Conservation (phyloP, 2,888 invertebrate species). For the Magallana nippona region DNA sequence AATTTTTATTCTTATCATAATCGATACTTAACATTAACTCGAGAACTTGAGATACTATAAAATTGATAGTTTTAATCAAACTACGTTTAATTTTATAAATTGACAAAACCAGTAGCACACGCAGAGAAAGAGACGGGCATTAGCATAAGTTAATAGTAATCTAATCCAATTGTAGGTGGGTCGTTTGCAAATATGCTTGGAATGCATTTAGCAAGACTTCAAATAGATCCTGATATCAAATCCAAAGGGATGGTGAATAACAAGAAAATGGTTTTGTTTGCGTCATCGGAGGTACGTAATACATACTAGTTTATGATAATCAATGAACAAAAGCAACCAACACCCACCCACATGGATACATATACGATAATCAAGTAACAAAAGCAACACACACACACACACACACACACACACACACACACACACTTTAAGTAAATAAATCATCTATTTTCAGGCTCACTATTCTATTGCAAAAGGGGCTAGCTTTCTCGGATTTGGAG, state of each 20-base stretch:
- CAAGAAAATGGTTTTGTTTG: slow-evolving; percentile 88
- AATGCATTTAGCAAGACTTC: slow-evolving; percentile 90
- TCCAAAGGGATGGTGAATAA: slow-evolving; percentile 86
- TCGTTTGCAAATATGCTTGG: slow-evolving; percentile 94
- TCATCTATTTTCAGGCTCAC: slow-evolving; percentile 81
- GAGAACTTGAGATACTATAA: not conserved
- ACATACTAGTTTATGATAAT: not conserved
- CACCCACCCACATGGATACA: not conserved
- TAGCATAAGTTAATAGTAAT: not conserved
- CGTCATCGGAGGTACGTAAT: slow-evolving; percentile 88
- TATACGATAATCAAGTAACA: not conserved
- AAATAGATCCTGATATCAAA: slow-evolving; percentile 88
- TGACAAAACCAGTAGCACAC: no score
- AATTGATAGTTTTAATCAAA: not conserved
- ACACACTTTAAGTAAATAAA: no score
- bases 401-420: not conserved
- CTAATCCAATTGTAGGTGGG: slow-evolving; percentile 82
- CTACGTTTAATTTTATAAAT: no score
- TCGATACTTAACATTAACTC: not conserved
- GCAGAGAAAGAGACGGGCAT: no score
- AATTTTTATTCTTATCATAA: slow-evolving; percentile 8
- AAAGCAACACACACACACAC: not conserved
- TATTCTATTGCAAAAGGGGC: slow-evolving; percentile 93
- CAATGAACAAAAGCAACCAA: no score
- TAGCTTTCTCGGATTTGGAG: slow-evolving; percentile 91